Evolutionary conservation across 2,113 vertebrate species (phyloP).

Genomic region (Empidonax traillii): DNA sequence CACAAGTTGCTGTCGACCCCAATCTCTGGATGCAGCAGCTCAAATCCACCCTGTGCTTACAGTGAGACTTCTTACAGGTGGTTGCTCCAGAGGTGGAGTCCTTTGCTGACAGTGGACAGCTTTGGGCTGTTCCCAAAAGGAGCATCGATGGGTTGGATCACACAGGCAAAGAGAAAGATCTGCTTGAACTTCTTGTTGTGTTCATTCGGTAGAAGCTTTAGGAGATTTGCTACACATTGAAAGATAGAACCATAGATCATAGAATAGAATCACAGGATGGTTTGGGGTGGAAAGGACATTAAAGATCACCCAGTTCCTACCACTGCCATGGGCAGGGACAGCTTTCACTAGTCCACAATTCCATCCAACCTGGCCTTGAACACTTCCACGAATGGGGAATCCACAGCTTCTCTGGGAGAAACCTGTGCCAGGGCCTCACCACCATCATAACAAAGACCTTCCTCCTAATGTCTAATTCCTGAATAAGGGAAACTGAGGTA

Average conservation of each 20-base stretch:
- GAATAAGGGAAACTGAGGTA: neutral
- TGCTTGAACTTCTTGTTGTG: neutral
- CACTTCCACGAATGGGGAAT: neutral
- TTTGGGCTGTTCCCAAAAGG: neutral
- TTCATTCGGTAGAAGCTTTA: neutral
- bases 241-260: neutral
- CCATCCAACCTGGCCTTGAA: fast-evolving
- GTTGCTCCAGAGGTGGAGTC: neutral
- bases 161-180: neutral
- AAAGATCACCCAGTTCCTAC: no score
- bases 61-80: neutral
- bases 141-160: fast-evolving
- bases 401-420: neutral
- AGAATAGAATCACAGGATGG: neutral
- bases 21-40: neutral
- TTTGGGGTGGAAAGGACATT: neutral
- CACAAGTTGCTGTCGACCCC: neutral
- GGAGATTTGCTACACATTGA: neutral
- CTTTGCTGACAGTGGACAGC: neutral
- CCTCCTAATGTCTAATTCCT: neutral
- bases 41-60: neutral
- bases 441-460: neutral
- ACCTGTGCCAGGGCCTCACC: fast-evolving
- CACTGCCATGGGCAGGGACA: neutral
- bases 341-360: neutral